A percentile compares a stretch with the other conserved stretches of the same genome.
These are phyloP conservation scores for Mellivora capensis DNA, from an alignment of 2,113 vertebrate genomes.

Conservation along the genomic window DNA sequence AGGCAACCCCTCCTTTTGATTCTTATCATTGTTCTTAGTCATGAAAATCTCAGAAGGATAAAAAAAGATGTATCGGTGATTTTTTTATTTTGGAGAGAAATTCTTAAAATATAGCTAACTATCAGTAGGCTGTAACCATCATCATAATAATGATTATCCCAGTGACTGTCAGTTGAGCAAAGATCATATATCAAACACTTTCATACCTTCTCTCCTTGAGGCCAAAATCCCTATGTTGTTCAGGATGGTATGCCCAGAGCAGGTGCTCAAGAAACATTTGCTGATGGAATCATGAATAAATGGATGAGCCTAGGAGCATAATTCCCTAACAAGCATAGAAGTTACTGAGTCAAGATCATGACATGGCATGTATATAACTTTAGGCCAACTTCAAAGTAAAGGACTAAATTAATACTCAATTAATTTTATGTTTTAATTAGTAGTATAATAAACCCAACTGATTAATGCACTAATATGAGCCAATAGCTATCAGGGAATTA, in stretches of 20 bases:
- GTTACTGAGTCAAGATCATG: constrained; percentile 12
- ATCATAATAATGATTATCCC: background rate
- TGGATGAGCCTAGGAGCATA: background rate
- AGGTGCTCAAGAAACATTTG: background rate
- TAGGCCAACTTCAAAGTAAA: constrained; percentile 62
- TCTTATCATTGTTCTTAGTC: background rate
- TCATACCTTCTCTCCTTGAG: background rate
- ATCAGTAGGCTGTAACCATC: background rate
- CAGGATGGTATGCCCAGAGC: background rate
- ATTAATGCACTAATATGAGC: constrained; percentile 52
- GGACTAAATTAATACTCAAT: constrained; percentile 60
- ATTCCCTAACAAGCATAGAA: background rate
- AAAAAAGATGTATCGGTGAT: background rate
- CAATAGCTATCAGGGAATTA: constrained; percentile 44
- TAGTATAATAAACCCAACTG: constrained; percentile 53
- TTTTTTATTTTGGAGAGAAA: background rate
- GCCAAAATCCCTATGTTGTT: background rate
- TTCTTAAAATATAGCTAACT: background rate
- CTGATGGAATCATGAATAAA: background rate
- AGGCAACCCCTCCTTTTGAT: background rate
- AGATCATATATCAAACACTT: background rate
- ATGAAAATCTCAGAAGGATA: background rate
- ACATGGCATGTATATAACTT: background rate
- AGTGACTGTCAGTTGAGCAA: background rate
- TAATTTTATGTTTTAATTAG: constrained; percentile 65